Evolutionary conservation across 1,140 invertebrate species (phyloP), one percentile per base, ranked within the genome.

Genomic region (Drosophila subobscura): DNA sequence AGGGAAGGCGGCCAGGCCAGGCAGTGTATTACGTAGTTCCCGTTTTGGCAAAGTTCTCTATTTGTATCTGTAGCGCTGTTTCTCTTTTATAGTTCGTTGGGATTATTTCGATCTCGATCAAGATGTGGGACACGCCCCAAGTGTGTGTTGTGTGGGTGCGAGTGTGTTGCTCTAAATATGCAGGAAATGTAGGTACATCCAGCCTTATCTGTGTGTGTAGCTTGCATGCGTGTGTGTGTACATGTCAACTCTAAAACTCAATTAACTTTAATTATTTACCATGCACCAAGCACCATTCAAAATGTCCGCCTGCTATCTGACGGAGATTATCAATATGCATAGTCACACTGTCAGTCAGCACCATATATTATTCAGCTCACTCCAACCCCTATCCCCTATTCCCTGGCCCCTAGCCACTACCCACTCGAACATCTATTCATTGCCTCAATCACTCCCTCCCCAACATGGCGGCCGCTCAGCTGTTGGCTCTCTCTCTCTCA

Each of bases 401-500:
- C 40, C 16, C 51, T 40, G 16, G 22, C 25, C 33, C 51, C 40
- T n/a, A 10, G 23, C 27, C 10, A 14, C 16, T 3, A 33, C 29
- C 29, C 29, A 33, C 29, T 33, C 10, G 8, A 46, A 46, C 16
- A 46, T 46, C 27, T 3, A 46, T 7, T 51, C 40, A 44, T 45
- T 22, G 23, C 47, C 58, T 33, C 64, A 53, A 52, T 65, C 37
- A 33, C 14, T 42, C 8, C 8, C 42, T 22, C 8, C 5, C 42
- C 27, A 51, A 52, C 46, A 71, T 71, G 66, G 40, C 29, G 14
- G 59, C 45, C 63, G 64, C 58, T 50, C 58, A 33, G 29, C 29
- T 33, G 29, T 66, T 64, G 59, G 63, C 63, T 65, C 63, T 50
- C 67, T 51, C 67, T 50, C 67, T 51, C 67, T 70, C 65, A 71